Evolutionary conservation across 1,140 invertebrate species (phyloP), one percentile per base, ranked within the genome.

Genomic region (Cardiocondyla obscurior): DNA sequence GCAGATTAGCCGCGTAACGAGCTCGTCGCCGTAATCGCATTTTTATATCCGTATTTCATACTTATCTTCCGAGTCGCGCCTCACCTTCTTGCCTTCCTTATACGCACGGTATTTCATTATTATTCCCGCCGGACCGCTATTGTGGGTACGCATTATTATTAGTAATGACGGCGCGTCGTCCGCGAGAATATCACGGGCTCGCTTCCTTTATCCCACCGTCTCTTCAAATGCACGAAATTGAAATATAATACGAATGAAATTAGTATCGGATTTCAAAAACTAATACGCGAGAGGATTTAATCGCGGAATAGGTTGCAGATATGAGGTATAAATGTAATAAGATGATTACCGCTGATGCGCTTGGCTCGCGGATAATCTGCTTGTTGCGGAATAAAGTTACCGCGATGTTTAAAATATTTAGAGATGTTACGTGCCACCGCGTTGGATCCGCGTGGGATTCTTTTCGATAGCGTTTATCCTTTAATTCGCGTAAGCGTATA

Each of bases 21-120:
- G 62, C 33, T 46, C 49, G 53, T 67, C 74, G 39, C 39, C 60
- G 60, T 79, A 79, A 79, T 79, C 33, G 46, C 74, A 69, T 69
- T 79, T 79, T 69, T 79, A 30, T 79, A 53, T 67, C 33, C 60
- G 33, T 67, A 79, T 69, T 79, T 69, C n/a, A 67, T 79, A 67
- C 60, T 79, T 79, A 64, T 42, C 22, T 79, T n/a, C 22, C 55
- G 39, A 67, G 33, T 79, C 46, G 14, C 58, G 22, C 64, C 69
- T 79, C 28, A 69, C 42, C 33, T 77, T 42, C 36, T 39, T 42
- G 36, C 8, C 28, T 49, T 7, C 19, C 16, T 60, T 67, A 49
- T 7, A 36, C 5, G 62, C 58, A 42, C 19, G 33, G 65, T 65
- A 77, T 53, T n/a, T 14, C 25, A 7, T 3, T 69, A 12, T 67